Base-by-base conservation (phyloP, 2,113 vertebrate species). In the Ophiodon elongatus region DNA sequence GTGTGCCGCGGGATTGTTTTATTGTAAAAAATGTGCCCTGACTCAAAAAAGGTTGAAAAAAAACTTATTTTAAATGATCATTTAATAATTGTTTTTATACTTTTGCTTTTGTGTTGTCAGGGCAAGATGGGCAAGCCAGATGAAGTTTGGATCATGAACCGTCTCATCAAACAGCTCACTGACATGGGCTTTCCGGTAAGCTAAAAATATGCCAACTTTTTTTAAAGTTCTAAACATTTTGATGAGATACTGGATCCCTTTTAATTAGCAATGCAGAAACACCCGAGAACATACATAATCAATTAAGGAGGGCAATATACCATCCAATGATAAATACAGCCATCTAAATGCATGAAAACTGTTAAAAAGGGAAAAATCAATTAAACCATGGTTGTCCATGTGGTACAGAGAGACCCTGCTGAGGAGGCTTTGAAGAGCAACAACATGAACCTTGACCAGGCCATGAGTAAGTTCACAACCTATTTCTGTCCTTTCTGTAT, bases 131-230 rank as follows among this genome's bases (percentile, higher is more conserved):
- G 96, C 95, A 98, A 98, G 94, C 96, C 97, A 93, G 98, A 99
- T 81, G 98, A 99, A 89, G 93, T 96, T 92, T 99, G 98, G 98
- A 96, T 98, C 94, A 97, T 99, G 97, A 97, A 95, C 89, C 97
- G 98, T 89, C 97, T 99, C 93, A 97, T 97, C 92, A 99, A 98
- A 91, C 98, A 99, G 92, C 98, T 99, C 92, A 99, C 97, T 80
- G 98, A 99, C 94, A 99, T 99, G 98, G 98, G 98, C 95, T 99
- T 99, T 96, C 98, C 97, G 92, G 98, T 99, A 94, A 47, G n/a
- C n/a, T n/a, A 33, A 35, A 41, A 27, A 70, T n/a, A 0, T 63
- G 9, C 17, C 4, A 52, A 0, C 33, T n/a, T n/a, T 29, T 33
- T 56, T 25, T 23, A 23, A 14, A 4, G 1, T 1, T 68, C 14